Conservation (phyloP, 2,797 vertebrate genomes). For the Loriculus beryllinus region DNA sequence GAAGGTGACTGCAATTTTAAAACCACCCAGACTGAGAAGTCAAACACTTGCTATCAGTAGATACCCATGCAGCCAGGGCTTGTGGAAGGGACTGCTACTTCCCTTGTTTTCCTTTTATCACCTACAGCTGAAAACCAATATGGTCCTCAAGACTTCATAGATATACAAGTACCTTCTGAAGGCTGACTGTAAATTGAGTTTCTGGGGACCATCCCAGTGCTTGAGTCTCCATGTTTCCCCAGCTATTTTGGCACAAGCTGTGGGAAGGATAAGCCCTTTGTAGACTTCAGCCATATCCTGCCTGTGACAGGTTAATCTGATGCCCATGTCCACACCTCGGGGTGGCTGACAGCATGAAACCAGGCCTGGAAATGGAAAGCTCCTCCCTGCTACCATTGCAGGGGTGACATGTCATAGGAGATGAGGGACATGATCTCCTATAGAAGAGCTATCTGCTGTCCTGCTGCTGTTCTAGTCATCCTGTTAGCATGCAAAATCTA, state of each 20-base stretch:
- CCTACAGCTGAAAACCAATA: background rate
- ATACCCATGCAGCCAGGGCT: background rate
- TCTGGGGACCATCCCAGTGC: background rate
- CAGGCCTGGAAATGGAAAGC: background rate
- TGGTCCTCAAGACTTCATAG: background rate
- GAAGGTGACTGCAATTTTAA: background rate
- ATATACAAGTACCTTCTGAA: background rate
- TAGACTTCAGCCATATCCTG: background rate
- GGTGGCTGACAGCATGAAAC: background rate
- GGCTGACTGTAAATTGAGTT: background rate
- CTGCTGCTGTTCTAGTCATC: background rate
- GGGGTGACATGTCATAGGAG: accelerated
- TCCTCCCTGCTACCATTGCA: background rate
- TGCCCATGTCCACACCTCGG: accelerated
- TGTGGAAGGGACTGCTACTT: background rate
- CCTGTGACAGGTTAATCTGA: background rate
- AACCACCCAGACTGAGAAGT: background rate
- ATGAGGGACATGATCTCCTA: accelerated
- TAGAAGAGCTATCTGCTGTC: background rate
- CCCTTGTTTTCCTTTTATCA: background rate
- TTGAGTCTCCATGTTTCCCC: background rate
- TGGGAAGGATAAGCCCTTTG: background rate
- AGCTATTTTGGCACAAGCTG: background rate
- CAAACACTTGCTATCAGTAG: background rate
- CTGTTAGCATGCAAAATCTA: accelerated